phyloP scores from a whole-genome alignment of 2,888 invertebrate species.

The Stegophylla sp. region DNA sequence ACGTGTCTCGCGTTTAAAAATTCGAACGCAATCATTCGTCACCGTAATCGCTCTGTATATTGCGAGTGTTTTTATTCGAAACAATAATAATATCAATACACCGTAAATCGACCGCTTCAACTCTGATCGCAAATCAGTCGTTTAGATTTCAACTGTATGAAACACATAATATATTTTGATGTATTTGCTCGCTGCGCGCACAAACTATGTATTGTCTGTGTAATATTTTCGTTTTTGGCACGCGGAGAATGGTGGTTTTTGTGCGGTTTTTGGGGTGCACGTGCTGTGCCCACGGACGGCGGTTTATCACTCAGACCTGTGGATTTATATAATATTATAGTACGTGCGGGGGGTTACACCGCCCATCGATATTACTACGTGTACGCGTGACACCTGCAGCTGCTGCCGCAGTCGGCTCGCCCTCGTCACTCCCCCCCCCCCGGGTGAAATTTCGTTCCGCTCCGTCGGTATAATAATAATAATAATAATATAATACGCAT shows the following conservation, averaged over 20 bases:
- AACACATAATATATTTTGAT: no score
- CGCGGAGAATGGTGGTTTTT: constrained; percentile 44
- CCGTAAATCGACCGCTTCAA: no score
- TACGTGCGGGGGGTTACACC: no score
- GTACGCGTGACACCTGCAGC: constrained; percentile 19
- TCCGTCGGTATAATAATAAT: not conserved
- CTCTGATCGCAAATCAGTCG: no score
- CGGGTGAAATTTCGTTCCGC: not conserved
- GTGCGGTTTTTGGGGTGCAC: constrained; percentile 5
- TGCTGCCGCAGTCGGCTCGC: not conserved
- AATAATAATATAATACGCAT: no score
- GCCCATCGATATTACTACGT: no score
- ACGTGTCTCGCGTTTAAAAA: no score
- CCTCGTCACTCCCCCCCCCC: not conserved
- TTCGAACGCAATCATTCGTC: not conserved
- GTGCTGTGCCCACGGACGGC: not conserved
- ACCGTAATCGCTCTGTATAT: not conserved
- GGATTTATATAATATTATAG: constrained; percentile 21
- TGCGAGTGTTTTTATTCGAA: not conserved
- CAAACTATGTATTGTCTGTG: constrained; percentile 25
- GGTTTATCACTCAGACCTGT: constrained; percentile 17
- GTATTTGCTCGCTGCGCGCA: no score
- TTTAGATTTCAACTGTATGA: no score
- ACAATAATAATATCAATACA: no score
- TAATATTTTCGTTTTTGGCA: constrained; percentile 39